phyloP scores from a whole-genome alignment of 92 coral and sea anemone species.

The Chrysogorgia sp. region DNA sequence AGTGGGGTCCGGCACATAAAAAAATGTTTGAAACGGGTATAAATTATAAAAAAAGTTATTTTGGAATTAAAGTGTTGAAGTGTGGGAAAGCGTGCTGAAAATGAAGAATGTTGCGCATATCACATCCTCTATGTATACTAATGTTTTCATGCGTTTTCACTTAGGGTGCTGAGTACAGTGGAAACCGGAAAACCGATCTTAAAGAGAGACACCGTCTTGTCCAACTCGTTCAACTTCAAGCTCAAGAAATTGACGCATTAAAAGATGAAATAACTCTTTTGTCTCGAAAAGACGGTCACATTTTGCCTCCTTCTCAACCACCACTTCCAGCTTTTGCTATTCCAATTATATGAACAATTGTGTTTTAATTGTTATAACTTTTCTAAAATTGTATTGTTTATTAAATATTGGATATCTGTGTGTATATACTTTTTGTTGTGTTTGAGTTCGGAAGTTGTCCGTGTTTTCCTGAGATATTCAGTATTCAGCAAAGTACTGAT shows the following conservation, averaged over 20 bases:
- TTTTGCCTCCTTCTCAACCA: slow-evolving; percentile 98
- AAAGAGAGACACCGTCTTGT: slow-evolving; percentile 95
- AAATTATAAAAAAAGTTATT: no score
- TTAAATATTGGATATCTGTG: no score
- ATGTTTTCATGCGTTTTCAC: background rate
- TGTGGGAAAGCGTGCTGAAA: no score
- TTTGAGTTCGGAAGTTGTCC: no score
- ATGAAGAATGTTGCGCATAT: background rate
- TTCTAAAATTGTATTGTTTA: no score
- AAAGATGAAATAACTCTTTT: slow-evolving; percentile 97
- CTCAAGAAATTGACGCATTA: slow-evolving; percentile 97
- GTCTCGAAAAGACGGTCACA: slow-evolving; percentile 98
- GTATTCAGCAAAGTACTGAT: no score
- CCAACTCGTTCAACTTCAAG: slow-evolving; percentile 96
- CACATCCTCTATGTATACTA: no score
- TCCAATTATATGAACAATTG: slow-evolving; percentile 78
- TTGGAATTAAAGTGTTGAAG: no score
- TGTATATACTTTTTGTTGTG: no score
- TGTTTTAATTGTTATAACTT: background rate
- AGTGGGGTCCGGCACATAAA: no score
- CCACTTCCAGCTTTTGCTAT: slow-evolving; percentile 98
- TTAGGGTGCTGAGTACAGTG: slow-evolving; percentile 98
- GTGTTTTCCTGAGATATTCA: no score
- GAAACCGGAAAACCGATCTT: slow-evolving; percentile 91
- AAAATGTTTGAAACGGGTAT: no score